Evolutionary conservation across 30 jellyfish, hydroid and myxozoan genomes (phyloP).

Genomic region (Morbakka virulenta): DNA sequence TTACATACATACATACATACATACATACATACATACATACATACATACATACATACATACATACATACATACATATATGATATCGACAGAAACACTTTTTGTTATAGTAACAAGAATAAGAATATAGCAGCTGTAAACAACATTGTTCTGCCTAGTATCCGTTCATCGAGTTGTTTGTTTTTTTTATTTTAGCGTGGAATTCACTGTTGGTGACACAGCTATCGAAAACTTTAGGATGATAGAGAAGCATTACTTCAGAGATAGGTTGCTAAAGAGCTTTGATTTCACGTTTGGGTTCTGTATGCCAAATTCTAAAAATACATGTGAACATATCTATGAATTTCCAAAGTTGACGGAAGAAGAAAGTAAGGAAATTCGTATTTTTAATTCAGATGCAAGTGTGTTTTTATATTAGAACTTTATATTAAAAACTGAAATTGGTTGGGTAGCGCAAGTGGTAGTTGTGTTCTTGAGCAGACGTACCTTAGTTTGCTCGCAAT

Average conservation of each 20-base stretch:
- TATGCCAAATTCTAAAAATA: constrained; percentile 96
- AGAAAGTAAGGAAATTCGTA: constrained; percentile 97
- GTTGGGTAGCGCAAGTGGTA: neutral
- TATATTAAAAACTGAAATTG: neutral
- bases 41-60: too few species aligned
- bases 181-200: constrained; percentile 74
- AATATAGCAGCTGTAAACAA: too few species aligned
- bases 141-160: too few species aligned
- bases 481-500: too few species aligned
- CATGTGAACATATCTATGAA: constrained; percentile 98
- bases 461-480: neutral
- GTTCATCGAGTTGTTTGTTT: too few species aligned
- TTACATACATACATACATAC: too few species aligned
- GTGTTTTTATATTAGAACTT: neutral
- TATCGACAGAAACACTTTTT: too few species aligned
- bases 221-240: constrained; percentile 96
- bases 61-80: too few species aligned
- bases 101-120: too few species aligned
- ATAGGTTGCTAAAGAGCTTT: constrained; percentile 79
- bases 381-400: neutral
- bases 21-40: too few species aligned
- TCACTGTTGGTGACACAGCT: constrained; percentile 92
- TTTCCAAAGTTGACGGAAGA: constrained; percentile 77
- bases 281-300: constrained; percentile 98
- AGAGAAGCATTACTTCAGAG: constrained; percentile 89